Evolutionary conservation across 2,113 vertebrate species (phyloP).

Genomic region (Stigmatopora nigra): DNA sequence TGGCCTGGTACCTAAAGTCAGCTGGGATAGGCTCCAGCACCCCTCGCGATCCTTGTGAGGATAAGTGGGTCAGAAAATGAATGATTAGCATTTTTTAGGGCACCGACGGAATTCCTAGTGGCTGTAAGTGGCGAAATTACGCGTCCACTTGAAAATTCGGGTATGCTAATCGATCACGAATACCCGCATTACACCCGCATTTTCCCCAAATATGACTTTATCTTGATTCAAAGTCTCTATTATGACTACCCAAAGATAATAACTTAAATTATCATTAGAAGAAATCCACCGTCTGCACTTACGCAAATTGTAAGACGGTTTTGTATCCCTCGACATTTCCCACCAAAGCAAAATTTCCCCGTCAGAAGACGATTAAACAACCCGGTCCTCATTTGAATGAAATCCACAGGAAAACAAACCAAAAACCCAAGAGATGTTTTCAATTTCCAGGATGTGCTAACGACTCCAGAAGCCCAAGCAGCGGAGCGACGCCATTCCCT

Average conservation of each 20-base stretch:
- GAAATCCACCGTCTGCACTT: not conserved
- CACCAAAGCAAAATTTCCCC: not conserved
- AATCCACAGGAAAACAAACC: not conserved
- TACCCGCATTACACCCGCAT: no score
- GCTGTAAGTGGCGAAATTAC: no score
- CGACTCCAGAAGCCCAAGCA: conserved; percentile 32
- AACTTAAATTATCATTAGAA: not conserved
- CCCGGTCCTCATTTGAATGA: not conserved
- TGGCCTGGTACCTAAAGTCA: no score
- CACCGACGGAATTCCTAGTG: no score
- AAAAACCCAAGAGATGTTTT: conserved; percentile 49
- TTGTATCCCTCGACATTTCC: not conserved
- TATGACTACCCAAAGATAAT: not conserved
- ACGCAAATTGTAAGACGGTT: not conserved
- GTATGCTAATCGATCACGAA: no score
- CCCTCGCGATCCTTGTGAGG: no score
- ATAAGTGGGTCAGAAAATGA: no score
- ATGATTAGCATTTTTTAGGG: no score
- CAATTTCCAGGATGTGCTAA: conserved; percentile 52
- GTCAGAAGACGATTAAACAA: not conserved
- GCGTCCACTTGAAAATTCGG: no score
- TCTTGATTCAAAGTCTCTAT: not conserved
- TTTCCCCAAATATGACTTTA: no score
- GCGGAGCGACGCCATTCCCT: conserved; percentile 51
- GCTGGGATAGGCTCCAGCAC: no score